Evolutionary conservation across 2,113 vertebrate genomes (phyloP), one percentile per base, ranked within the genome.

Genomic region (Platichthys stellatus): DNA sequence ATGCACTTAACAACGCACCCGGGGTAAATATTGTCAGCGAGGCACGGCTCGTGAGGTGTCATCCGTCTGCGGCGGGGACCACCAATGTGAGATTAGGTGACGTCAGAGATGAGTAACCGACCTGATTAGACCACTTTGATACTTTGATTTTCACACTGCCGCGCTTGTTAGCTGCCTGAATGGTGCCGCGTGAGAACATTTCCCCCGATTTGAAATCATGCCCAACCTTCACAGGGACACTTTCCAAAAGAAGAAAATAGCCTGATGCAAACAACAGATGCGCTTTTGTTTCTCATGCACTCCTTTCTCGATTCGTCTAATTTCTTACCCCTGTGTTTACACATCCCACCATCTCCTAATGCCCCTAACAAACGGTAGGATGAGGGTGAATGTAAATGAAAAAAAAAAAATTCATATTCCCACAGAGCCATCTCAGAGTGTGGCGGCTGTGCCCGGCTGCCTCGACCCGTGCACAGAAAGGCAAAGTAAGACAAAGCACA

Each of bases 61-160:
- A 91, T 88, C 88, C 69, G 74, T 87, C 81, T 82, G 80, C 49
- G 40, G 76, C 64, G 56, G 88, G 76, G 82, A 90, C 21, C 85
- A 82, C 76, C 78, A 82, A 83, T 88, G 89, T 87, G 83, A 87
- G 89, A 90, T 89, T 80, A 86, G 58, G 45, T 90, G 91, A 90
- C 81, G 86, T 92, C 88, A 89, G 85, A 88, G 81, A 88, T 87
- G 87, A 89, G 89, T 75, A 84, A 85, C 81, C 87, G 89, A 92
- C 89, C 90, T 91, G 89, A 91, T 91, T 89, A 92, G 84, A 86
- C 83, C 84, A 86, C 86, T 90, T 85, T 90, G 89, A 90, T 87
- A n/a, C n/a, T n/a, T n/a, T n/a, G n/a, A n/a, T n/a, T n/a, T n/a
- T n/a, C n/a, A 0, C 77, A n/a, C 61, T 51, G 71, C 80, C 72